Conservation (phyloP, 2,113 vertebrate species). For the Bolborhynchus lineola region DNA sequence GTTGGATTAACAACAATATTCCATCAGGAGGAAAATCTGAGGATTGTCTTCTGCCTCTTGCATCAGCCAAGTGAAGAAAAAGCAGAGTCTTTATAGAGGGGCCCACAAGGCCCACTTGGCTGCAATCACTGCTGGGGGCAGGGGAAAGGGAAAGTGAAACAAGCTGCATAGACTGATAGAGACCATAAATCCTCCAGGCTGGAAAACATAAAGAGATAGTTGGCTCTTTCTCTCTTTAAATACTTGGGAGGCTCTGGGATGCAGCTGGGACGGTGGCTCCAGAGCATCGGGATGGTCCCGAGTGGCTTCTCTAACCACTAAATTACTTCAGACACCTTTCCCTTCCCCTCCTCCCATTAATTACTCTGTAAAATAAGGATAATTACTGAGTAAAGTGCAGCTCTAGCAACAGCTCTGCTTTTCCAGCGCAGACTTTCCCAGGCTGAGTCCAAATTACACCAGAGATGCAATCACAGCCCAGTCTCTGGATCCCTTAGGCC, state of each 20-base stretch:
- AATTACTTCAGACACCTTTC: neutral
- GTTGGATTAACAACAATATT: neutral
- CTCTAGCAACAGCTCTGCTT: neutral
- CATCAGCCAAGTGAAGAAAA: neutral
- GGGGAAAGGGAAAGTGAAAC: neutral
- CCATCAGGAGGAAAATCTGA: neutral
- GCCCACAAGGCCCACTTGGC: neutral
- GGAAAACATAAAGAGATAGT: neutral
- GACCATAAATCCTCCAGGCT: neutral
- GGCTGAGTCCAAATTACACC: neutral
- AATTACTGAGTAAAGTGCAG: neutral
- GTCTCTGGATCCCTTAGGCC: neutral
- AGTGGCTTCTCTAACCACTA: neutral
- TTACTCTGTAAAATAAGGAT: neutral
- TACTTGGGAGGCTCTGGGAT: neutral
- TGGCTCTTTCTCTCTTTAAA: neutral
- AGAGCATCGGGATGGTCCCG: neutral
- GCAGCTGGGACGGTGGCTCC: neutral
- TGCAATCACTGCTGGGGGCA: neutral
- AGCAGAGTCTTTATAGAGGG: neutral
- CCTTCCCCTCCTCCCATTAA: neutral
- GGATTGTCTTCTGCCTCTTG: neutral
- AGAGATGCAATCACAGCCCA: neutral
- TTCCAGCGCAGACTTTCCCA: neutral
- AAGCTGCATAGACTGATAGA: neutral